Evolutionary conservation across 2,888 invertebrate genomes (phyloP), one percentile per base, ranked within the genome.

Genomic region (Rambutsinella grinnellia): DNA sequence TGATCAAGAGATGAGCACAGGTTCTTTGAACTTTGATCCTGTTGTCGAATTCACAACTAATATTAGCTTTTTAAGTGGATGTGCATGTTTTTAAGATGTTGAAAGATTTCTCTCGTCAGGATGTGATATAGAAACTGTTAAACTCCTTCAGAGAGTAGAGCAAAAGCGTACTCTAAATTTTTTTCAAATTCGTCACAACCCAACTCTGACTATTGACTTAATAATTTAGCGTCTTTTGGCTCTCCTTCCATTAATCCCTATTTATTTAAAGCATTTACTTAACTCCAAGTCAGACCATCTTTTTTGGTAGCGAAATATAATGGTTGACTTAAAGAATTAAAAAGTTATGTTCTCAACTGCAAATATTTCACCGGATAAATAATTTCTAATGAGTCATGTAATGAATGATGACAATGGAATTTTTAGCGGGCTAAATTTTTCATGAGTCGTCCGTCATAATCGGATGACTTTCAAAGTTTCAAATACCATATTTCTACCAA

Each of bases 151-250:
- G n/a, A 58, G 47, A 47, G 53, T 24, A 56, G 26, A 66, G 56
- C 53, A 66, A 56, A 44, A 36, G 36, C 36, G 36, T 13, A 36
- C 36, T 36, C 36, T 36, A 36, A 36, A 36, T n/a, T n/a, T n/a
- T n/a, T 36, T 36, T 36, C 13, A 36, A 36, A 47, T 65, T 17
- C 24, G 58, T 53, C 21, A 71, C 69, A 65, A 78, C 36, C 36
- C 75, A 68, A 65, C 71, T 75, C 69, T 79, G 81, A 79, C 81
- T 83, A 81, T 83, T 83, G 82, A 67, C 82, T 82, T 83, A 79
- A 80, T 82, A 82, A 82, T 83, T 83, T 83, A 83, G 76, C 83
- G 78, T 82, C 80, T 83, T 80, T 69, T 63, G 58, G 63, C 58
- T 51, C 28, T 26, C 27, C n/a, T 60, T 17, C 49, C 36, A 36